These are phyloP conservation scores for Tethya wilhelma DNA, from an alignment of 37 sponge, comb jelly and placozoan species.

Conservation along the genomic window DNA sequence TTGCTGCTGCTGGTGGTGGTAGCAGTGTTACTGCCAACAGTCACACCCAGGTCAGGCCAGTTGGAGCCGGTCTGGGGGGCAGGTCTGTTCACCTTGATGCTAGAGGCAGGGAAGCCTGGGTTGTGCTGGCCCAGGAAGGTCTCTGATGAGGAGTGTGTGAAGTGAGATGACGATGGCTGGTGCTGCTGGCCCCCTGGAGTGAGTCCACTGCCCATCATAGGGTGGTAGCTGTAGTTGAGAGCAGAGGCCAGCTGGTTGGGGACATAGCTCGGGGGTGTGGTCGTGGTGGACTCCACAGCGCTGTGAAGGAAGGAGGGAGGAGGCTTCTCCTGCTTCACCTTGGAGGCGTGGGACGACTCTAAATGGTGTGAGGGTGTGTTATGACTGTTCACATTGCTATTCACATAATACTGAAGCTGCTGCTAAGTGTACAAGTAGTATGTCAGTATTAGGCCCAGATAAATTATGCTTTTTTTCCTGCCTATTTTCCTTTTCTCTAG, in stretches of 20 bases:
- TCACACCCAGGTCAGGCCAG: slow-evolving; percentile 20
- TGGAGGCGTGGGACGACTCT: background rate
- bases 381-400: background rate
- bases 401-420: background rate
- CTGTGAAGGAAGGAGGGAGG: slow-evolving; percentile 18
- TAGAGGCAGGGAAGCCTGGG: slow-evolving; percentile 24
- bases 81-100: background rate
- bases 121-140: slow-evolving; percentile 21
- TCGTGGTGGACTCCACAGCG: slow-evolving; percentile 9
- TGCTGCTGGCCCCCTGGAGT: too few relatives aligned
- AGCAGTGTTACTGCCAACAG: slow-evolving; percentile 1
- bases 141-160: background rate
- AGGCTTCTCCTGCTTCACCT: slow-evolving; percentile 19
- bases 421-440: background rate
- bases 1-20: too few relatives aligned
- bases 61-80: background rate
- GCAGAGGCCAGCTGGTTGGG: slow-evolving; percentile 8
- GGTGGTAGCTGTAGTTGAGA: slow-evolving; percentile 23
- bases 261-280: background rate
- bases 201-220: background rate
- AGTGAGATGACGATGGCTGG: too few relatives aligned
- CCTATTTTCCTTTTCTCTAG: too few relatives aligned
- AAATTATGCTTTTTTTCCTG: too few relatives aligned
- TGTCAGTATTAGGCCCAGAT: background rate
- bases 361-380: background rate